Percentiles rank a stretch among this genome's conserved stretches.
phyloP scores from a whole-genome alignment of 2,888 invertebrate genomes.

The Camptogramma bilineatum region DNA sequence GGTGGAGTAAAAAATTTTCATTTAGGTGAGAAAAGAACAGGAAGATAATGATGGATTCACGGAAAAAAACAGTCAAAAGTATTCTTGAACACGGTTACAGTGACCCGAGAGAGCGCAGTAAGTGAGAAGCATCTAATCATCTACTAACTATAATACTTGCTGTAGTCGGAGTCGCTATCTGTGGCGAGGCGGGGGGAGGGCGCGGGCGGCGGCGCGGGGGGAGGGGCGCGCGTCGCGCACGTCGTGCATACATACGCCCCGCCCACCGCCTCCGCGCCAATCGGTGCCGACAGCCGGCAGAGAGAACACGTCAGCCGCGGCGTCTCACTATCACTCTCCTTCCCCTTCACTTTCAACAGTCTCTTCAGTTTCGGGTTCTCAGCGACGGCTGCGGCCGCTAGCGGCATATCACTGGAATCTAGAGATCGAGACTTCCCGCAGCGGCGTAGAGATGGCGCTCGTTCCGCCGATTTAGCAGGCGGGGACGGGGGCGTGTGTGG shows the following conservation, averaged over 20 bases:
- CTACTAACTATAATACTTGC: constrained; percentile 85
- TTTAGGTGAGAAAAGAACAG: background rate
- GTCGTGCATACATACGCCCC: constrained; percentile 57
- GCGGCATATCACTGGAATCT: constrained; percentile 93
- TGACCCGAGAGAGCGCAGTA: constrained; percentile 42
- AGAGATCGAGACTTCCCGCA: constrained; percentile 93
- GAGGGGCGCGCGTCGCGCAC: constrained; percentile 48
- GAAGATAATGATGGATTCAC: background rate
- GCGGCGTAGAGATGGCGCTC: constrained; percentile 85
- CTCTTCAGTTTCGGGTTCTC: constrained; percentile 34
- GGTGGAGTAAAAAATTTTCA: no score
- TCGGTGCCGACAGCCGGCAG: constrained; percentile 60
- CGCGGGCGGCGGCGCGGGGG: constrained; percentile 44
- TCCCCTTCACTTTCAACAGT: constrained; percentile 6
- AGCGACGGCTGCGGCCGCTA: constrained; percentile 78
- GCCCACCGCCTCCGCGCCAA: constrained; percentile 49
- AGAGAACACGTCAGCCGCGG: constrained; percentile 59
- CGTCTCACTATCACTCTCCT: constrained; percentile 33
- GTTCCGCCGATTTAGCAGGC: constrained; percentile 49
- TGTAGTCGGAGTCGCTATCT: constrained; percentile 82
- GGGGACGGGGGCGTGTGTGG: constrained; percentile 64
- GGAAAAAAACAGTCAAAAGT: background rate
- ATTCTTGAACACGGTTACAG: constrained; percentile 45
- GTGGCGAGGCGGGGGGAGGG: constrained; percentile 49
- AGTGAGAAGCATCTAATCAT: constrained; percentile 77